phyloP scores from a whole-genome alignment of 2,797 vertebrate species.

The Leontocebus nigricollis region DNA sequence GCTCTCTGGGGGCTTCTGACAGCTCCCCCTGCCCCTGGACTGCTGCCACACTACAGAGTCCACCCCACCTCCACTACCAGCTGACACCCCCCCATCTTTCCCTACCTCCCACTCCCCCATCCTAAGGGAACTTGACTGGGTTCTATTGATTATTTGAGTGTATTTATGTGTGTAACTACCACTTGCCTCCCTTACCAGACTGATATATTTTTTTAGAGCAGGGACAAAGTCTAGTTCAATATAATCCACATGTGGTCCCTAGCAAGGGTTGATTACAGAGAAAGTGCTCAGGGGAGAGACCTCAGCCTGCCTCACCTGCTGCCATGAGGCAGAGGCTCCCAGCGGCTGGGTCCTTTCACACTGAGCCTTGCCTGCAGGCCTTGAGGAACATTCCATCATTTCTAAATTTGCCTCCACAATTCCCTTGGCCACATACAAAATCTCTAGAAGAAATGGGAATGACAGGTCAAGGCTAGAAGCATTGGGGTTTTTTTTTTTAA shows the following conservation, averaged over 20 bases:
- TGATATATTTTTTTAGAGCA: background rate
- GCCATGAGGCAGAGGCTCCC: background rate
- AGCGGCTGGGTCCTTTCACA: rapidly evolving
- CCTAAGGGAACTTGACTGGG: background rate
- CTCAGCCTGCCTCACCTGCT: background rate
- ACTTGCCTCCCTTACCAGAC: background rate
- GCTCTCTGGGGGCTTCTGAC: background rate
- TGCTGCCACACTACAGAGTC: background rate
- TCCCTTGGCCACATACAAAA: background rate
- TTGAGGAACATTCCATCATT: background rate
- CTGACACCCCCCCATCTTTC: rapidly evolving
- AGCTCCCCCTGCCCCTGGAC: background rate
- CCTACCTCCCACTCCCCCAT: background rate
- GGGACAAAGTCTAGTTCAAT: background rate
- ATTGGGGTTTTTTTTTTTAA: background rate
- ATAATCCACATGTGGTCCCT: background rate
- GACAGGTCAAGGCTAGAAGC: background rate
- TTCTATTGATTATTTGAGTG: background rate
- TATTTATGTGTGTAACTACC: background rate
- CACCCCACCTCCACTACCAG: background rate
- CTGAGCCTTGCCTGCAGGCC: background rate
- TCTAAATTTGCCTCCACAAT: background rate
- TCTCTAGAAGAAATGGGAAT: background rate
- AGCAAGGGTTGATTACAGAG: background rate
- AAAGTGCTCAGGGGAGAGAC: background rate